phyloP scores from a whole-genome alignment of 1,140 invertebrate species.

The Sipha flava region DNA sequence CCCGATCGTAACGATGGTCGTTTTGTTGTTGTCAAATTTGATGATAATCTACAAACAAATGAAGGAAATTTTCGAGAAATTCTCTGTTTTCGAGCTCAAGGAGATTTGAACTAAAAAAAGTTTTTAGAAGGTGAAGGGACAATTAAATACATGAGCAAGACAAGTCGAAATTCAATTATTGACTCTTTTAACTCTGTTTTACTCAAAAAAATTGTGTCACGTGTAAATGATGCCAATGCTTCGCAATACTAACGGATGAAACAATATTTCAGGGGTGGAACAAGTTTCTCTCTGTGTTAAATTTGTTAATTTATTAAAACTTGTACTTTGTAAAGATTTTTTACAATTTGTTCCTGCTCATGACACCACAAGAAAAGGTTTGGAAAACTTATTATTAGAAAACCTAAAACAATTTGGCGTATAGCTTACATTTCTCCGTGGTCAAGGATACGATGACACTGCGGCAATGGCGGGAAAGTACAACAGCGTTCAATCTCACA shows the following conservation, averaged over 20 bases:
- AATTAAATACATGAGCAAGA: background rate
- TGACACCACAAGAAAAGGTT: background rate
- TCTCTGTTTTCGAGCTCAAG: background rate
- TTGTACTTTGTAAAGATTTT: background rate
- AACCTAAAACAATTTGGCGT: background rate
- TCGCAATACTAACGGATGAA: background rate
- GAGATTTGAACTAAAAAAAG: too few relatives aligned
- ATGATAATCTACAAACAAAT: background rate
- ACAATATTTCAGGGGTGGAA: background rate
- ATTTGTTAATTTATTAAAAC: background rate
- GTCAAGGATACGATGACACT: conserved; percentile 40
- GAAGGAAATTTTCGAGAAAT: background rate
- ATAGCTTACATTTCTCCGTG: background rate
- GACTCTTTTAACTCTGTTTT: background rate
- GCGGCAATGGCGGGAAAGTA: conserved; percentile 39
- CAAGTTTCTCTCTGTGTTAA: background rate
- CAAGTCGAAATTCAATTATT: background rate
- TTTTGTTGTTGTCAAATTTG: background rate
- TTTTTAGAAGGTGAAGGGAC: background rate
- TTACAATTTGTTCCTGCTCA: background rate
- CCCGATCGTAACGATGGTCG: background rate
- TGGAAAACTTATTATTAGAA: background rate
- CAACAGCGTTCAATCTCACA: conserved; percentile 40
- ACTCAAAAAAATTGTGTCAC: background rate
- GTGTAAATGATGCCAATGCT: background rate